phyloP scores from a whole-genome alignment of 2,113 vertebrate species.

The Urocynchramus pylzowi region DNA sequence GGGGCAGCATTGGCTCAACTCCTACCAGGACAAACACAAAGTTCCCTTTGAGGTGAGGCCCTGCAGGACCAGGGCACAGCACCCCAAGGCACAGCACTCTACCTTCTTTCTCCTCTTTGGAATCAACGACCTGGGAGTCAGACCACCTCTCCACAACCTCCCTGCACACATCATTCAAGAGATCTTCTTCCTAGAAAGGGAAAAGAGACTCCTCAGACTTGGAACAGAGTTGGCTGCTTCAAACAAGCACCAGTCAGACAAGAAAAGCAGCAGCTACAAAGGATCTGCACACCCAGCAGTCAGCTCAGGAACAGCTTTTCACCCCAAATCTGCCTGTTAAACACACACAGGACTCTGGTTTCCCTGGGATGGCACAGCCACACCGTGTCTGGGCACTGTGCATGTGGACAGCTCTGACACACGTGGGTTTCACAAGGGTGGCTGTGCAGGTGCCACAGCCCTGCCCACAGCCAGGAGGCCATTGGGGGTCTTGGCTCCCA shows the following conservation, averaged over 20 bases:
- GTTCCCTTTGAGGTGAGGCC: neutral
- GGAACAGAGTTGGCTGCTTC: neutral
- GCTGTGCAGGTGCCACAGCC: neutral
- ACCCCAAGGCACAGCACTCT: neutral
- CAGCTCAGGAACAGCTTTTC: neutral
- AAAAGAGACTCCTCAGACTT: constrained; percentile 2
- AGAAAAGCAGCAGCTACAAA: neutral
- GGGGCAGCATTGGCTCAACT: neutral
- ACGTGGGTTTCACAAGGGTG: fast-evolving
- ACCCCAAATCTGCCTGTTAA: neutral
- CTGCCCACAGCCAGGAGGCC: neutral
- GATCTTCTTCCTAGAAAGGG: constrained; percentile 85
- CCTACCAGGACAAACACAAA: neutral
- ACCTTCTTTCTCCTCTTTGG: constrained; percentile 76
- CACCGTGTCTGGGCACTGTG: fast-evolving
- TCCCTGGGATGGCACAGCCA: neutral
- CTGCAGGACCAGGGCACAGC: neutral
- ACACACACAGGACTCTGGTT: neutral
- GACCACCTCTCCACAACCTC: constrained; percentile 90
- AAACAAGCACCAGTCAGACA: neutral
- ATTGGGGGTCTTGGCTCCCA: fast-evolving
- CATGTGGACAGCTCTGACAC: fast-evolving
- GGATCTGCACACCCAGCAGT: neutral
- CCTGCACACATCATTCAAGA: constrained; percentile 81
- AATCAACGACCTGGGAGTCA: constrained; percentile 68